Base-by-base conservation (phyloP, 2,797 vertebrate species). In the Sebastes steindachneri region DNA sequence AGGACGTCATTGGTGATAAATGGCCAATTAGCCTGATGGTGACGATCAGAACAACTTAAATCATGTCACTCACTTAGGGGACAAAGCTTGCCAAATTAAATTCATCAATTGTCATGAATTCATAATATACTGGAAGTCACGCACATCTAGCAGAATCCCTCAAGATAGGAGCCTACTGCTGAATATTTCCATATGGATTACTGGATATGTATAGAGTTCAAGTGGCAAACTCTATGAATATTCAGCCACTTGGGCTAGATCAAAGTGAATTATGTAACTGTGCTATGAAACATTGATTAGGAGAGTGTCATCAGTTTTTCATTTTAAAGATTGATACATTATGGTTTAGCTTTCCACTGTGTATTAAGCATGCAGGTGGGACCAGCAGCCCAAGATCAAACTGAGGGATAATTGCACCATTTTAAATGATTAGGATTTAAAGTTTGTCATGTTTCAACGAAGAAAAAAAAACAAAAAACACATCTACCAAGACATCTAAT, bases 231-330 rank as follows among this genome's bases (percentile, higher is more conserved):
- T 23, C 63, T n/a, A 84, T 90, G 73, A 90, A 92, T 91, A 91
- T 86, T 86, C 77, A 90, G 70, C 68, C 66, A 29, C 41, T 68
- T 70, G 26, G 33, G 19, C n/a, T 6, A 55, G 73, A 93, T 95
- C 86, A 93, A 93, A 93, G 88, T 64, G 87, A 94, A 93, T 93
- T 89, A 92, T 89, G 84, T 51, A 93, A 69, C 41, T 12, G 19
- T 48, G 59, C 19, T 41, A 90, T 91, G 73, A 93, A 92, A 89
- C 84, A 91, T 79, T 88, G 76, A 90, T 91, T 66, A 60, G 1
- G 3, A 63, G 70, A 74, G 68, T 80, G 88, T 84, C 84, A 81
- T 87, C 83, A 74, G 14, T 82, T 83, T 81, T 83, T 66, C 63
- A 76, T n/a, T 64, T 85, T 48, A 28, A 80, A 84, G 71, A 91